These are phyloP conservation scores for Chymomyza procnemis DNA, from an alignment of 2,888 invertebrate species.

Conservation along the genomic window DNA sequence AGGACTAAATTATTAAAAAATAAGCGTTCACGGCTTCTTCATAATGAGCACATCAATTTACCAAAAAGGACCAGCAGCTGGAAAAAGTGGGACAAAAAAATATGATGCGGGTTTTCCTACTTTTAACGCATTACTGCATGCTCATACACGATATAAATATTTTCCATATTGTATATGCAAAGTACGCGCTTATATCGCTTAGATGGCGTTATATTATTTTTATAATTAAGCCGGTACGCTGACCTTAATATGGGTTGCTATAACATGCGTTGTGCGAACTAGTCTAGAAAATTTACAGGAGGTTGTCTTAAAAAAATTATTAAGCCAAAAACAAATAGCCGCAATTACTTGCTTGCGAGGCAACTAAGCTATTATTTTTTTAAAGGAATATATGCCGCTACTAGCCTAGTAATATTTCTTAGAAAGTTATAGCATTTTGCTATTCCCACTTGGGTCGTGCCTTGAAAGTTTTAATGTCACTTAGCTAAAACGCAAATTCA, in stretches of 20 bases:
- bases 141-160: not conserved
- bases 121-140: not conserved
- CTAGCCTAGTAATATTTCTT: too few relatives aligned
- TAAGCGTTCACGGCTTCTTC: not conserved
- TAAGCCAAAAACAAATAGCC: too few relatives aligned
- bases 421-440: not conserved
- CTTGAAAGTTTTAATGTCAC: too few relatives aligned
- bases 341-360: too few relatives aligned
- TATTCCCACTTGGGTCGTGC: not conserved
- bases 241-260: not conserved
- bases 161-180: not conserved
- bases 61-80: not conserved
- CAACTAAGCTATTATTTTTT: too few relatives aligned
- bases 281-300: not conserved
- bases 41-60: not conserved
- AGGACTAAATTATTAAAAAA: slow-evolving; percentile 26
- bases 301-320: too few relatives aligned
- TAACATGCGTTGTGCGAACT: not conserved
- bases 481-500: not conserved
- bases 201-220: not conserved
- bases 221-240: not conserved
- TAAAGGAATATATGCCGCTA: too few relatives aligned
- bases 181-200: not conserved
- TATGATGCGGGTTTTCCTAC: not conserved
- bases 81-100: not conserved